These are phyloP conservation scores for Drosophila infuscata DNA, from an alignment of 2,888 invertebrate species.

Conservation along the genomic window DNA sequence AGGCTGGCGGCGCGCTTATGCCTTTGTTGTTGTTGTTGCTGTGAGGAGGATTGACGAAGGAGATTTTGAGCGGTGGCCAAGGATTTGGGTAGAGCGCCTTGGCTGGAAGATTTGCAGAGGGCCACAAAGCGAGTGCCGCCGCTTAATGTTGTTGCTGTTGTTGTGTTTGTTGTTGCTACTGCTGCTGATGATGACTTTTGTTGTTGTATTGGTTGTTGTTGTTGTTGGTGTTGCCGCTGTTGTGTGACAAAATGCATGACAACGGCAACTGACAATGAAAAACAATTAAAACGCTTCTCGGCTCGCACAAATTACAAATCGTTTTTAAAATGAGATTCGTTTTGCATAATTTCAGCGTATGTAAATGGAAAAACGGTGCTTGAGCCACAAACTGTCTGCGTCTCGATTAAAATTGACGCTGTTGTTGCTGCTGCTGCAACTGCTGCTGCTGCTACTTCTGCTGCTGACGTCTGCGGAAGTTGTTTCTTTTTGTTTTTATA, in stretches of 20 bases:
- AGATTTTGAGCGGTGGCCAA: slow-evolving; percentile 71
- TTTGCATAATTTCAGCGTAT: slow-evolving; percentile 37
- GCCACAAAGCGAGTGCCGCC: slow-evolving; percentile 57
- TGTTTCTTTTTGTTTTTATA: slow-evolving; percentile 66
- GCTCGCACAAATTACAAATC: slow-evolving; percentile 45
- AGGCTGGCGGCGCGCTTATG: slow-evolving; percentile 69
- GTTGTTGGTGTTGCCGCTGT: slow-evolving; percentile 66
- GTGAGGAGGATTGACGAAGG: slow-evolving; percentile 47
- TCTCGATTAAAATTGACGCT: slow-evolving; percentile 34
- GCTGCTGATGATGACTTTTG: slow-evolving; percentile 56
- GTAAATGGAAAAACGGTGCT: slow-evolving; percentile 32
- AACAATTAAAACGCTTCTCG: slow-evolving; percentile 20
- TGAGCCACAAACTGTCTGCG: slow-evolving; percentile 7
- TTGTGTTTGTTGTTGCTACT: slow-evolving; percentile 45
- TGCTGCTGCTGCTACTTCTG: slow-evolving; percentile 22
- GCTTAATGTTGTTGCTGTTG: slow-evolving; percentile 32
- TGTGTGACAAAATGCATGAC: slow-evolving; percentile 78
- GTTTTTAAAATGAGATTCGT: slow-evolving; percentile 48
- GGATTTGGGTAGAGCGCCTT: slow-evolving; percentile 69
- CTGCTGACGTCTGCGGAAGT: slow-evolving; percentile 73
- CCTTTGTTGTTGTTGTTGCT: slow-evolving; percentile 51
- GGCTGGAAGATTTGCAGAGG: slow-evolving; percentile 69
- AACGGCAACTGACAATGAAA: slow-evolving; percentile 54
- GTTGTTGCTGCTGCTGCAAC: slow-evolving; percentile 25
- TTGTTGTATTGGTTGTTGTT: slow-evolving; percentile 35